Percentiles rank a stretch among this genome's conserved stretches.
Evolutionary conservation across 1,140 invertebrate genomes (phyloP).

Genomic region (Aphidius gifuensis): DNA sequence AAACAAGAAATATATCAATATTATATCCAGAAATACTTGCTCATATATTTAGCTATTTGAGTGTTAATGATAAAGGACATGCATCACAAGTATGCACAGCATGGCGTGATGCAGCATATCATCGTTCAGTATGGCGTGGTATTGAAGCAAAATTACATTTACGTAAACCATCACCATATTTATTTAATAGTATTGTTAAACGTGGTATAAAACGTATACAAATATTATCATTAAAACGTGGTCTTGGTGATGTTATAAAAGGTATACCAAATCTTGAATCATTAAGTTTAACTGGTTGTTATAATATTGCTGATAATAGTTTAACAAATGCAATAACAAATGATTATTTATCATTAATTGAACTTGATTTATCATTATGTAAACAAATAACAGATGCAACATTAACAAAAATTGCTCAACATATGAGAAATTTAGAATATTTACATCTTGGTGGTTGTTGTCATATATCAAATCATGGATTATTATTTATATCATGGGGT

Average conservation of each 20-base stretch:
- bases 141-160: slow-evolving; percentile 89
- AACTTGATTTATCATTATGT: slow-evolving; percentile 86
- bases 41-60: slow-evolving; percentile 86
- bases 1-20: slow-evolving; percentile 77
- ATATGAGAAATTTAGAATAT: slow-evolving; percentile 81
- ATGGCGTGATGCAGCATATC: slow-evolving; percentile 89
- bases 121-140: slow-evolving; percentile 88
- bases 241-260: slow-evolving; percentile 81
- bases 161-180: slow-evolving; percentile 73
- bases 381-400: slow-evolving; percentile 90
- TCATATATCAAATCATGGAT: slow-evolving; percentile 83
- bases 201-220: slow-evolving; percentile 86
- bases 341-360: slow-evolving; percentile 70
- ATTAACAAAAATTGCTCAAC: slow-evolving; percentile 77
- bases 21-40: slow-evolving; percentile 90
- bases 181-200: slow-evolving; percentile 81
- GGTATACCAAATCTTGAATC: slow-evolving; percentile 84
- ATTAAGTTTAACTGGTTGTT: slow-evolving; percentile 88
- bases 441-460: slow-evolving; percentile 88
- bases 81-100: slow-evolving; percentile 85
- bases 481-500: slow-evolving; percentile 82
- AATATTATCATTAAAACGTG: slow-evolving; percentile 79
- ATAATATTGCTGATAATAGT: slow-evolving; percentile 82
- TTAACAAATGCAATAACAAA: slow-evolving; percentile 76
- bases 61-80: slow-evolving; percentile 82